Evolutionary conservation across 2,888 invertebrate species (phyloP), one percentile per base, ranked within the genome.

Genomic region (Parasteatoda lunata): DNA sequence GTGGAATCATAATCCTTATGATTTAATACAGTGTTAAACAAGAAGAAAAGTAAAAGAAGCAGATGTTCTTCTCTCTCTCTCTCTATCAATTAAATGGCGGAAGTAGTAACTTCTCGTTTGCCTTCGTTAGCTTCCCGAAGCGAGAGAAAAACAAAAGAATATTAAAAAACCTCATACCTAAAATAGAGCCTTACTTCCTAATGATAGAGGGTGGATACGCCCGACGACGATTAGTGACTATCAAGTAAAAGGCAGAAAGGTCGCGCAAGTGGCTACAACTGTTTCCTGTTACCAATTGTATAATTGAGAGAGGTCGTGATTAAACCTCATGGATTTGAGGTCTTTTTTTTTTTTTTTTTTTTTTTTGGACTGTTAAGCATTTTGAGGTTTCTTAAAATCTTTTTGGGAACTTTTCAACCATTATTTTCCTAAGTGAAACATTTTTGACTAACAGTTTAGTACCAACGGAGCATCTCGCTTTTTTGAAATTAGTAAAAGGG

Each of bases 131-230:
- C 15, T 59, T 79, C 79, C 65, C 79, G 69, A 68, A 69, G 76
- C 81, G 72, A 73, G 30, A 30, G 30, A 59, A 70, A 85, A 85
- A 85, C 85, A 85, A 85, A 85, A 71, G 85, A 79, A 76, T 79
- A 84, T 84, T 84, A 79, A 84, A 76, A 64, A 49, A 30, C 72
- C 72, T 73, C 66, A 80, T 72, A 52, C 75, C 75, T 68, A 69
- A 81, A 81, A 81, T 80, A 75, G 68, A 54, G 64, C 54, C 70
- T 59, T 15, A 59, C 73, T 66, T 54, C 77, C 54, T 51, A 48
- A 85, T 80, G 85, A 85, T 85, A 85, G 85, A 65, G 84, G 85
- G 85, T 76, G 85, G 81, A 52, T 77, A 71, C 64, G 51, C 54
- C 54, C 65, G 72, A 54, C 73, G 84, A 78, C 85, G 85, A 85